Conservation (phyloP, 2,797 vertebrate genomes). For the Onychomys leucogaster region DNA sequence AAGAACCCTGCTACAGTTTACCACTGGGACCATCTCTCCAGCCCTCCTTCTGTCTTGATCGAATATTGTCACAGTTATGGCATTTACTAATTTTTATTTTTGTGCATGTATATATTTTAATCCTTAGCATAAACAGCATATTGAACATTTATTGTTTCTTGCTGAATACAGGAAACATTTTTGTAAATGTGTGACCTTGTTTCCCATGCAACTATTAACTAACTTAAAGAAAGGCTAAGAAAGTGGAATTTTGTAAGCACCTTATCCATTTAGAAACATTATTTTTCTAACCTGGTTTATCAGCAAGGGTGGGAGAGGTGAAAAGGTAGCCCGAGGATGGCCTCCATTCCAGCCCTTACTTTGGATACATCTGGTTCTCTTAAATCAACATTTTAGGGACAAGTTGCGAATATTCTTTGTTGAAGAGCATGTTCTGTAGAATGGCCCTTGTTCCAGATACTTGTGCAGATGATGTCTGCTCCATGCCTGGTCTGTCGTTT, state of each 20-base stretch:
- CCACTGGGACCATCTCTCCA: not conserved
- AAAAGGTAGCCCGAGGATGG: not conserved
- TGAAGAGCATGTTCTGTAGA: constrained; percentile 24
- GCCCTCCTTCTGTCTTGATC: not conserved
- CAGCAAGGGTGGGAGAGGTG: not conserved
- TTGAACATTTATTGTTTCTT: constrained; percentile 15
- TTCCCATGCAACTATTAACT: constrained; percentile 8
- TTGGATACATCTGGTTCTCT: constrained; percentile 31
- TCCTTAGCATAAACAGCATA: not conserved
- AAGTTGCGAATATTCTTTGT: constrained; percentile 61
- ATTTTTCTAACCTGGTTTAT: constrained; percentile 39
- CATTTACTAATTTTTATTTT: not conserved
- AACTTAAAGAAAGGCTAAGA: constrained; percentile 8
- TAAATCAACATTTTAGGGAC: constrained; percentile 55
- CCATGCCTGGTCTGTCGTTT: constrained; percentile 8
- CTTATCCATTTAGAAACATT: constrained; percentile 35
- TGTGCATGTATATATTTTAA: constrained; percentile 5
- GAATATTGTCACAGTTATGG: not conserved
- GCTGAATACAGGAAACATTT: not conserved
- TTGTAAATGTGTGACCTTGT: not conserved
- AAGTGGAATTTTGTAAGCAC: constrained; percentile 4
- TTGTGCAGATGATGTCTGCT: not conserved
- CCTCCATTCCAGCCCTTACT: not conserved
- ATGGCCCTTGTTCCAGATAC: not conserved
- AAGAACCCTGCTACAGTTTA: too few relatives aligned